These are phyloP conservation scores for Ephydatia muelleri DNA, from an alignment of 37 sponge, comb jelly and placozoan genomes.

Conservation along the genomic window DNA sequence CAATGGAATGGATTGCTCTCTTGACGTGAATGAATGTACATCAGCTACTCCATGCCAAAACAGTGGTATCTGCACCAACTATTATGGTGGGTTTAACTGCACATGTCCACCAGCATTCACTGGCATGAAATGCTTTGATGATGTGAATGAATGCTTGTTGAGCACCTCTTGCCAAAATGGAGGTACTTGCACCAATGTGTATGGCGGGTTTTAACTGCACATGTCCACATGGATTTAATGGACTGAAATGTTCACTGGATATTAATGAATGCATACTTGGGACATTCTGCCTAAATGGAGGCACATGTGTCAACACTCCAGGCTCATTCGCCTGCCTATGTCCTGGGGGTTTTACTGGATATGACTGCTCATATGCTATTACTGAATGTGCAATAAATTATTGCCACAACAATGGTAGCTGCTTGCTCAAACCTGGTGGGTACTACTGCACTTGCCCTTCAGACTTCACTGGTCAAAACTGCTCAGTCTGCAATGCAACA, in stretches of 20 bases:
- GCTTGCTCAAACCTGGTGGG: constrained; percentile 1
- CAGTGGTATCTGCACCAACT: constrained; percentile 38
- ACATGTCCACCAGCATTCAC: constrained; percentile 31
- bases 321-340: constrained; percentile 34
- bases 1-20: too few relatives aligned
- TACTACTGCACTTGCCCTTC: constrained; percentile 22
- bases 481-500: too few relatives aligned
- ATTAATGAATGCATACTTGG: constrained; percentile 19
- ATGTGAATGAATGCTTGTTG: constrained; percentile 24
- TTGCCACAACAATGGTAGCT: constrained; percentile 10
- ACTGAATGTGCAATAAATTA: constrained; percentile 6
- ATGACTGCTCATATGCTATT: constrained; percentile 3
- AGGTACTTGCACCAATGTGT: too few relatives aligned
- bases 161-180: constrained; percentile 20
- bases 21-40: too few relatives aligned
- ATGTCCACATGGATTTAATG: constrained; percentile 13
- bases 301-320: constrained; percentile 13
- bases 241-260: constrained; percentile 2
- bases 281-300: not conserved
- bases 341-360: constrained; percentile 7
- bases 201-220: constrained; percentile 12
- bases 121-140: constrained; percentile 22
- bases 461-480: constrained; percentile 14
- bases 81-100: constrained; percentile 23
- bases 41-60: constrained; percentile 30